Base-by-base conservation (phyloP, 2,797 vertebrate species). In the Vespertilio murinus region DNA sequence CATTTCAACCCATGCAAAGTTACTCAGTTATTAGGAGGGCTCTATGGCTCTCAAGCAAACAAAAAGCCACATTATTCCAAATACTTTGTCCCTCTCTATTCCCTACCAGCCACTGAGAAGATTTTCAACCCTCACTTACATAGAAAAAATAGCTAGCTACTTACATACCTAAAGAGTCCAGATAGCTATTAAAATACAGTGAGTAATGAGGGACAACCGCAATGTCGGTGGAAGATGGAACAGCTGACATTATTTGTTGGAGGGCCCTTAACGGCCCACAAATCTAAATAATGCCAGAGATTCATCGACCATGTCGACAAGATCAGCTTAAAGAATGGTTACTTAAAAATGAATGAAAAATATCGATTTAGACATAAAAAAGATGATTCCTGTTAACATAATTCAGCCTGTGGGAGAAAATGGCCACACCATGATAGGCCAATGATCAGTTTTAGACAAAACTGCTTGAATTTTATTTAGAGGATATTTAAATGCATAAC, bases 281-380 rank as follows among this genome's bases (percentile, higher is more conserved):
- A 67, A 42, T 92, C 79, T 89, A 97, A 92, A 90, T 49, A 49
- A 92, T 92, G 83, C 67, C 90, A 77, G 90, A 87, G 86, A 92
- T 94, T 88, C 82, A 95, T 74, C 7, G 69, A 79, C 75, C 1
- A 0, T 89, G 49, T 89, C n/a, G 45, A n/a, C 75, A 94, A 91
- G 33, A 95, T 84, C 45, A 73, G 22, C 71, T 83, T 92, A 89
- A 90, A 84, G 79, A 95, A 86, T 87, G 65, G 73, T 92, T 92
- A 84, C 90, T 96, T 86, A 79, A 95, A 95, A 94, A 87, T 92
- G 82, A 95, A 96, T 70, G 92, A 93, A 95, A 97, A 94, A 56
- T 91, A 89, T 95, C 12, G 70, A 94, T 87, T 96, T 28, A 10
- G 25, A 92, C 91, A 96, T 90, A 45, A 94, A 79, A 94, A 92